phyloP scores from a whole-genome alignment of 2,888 invertebrate species.

The Gastrophysa polygoni region DNA sequence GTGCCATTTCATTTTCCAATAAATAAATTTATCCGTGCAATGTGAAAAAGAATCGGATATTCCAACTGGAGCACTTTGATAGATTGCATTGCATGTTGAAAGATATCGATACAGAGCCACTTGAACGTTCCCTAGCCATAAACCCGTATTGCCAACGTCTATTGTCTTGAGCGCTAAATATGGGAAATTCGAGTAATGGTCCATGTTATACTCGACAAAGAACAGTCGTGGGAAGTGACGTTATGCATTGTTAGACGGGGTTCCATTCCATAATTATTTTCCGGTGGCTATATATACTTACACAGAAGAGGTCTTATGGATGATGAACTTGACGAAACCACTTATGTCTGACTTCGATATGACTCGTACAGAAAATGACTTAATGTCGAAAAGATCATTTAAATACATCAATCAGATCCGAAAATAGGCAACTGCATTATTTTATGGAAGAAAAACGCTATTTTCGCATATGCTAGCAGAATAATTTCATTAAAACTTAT shows the following conservation, averaged over 20 bases:
- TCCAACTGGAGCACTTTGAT: no score
- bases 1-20: no score
- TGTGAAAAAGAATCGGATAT: no score
- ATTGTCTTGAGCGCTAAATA: slow-evolving; percentile 17
- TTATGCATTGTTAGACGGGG: slow-evolving; percentile 21
- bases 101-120: not conserved
- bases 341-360: not conserved
- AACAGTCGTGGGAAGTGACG: slow-evolving; percentile 34
- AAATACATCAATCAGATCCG: no score
- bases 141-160: not conserved
- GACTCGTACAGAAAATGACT: no score
- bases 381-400: no score
- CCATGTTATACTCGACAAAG: slow-evolving; percentile 17
- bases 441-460: no score
- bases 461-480: no score
- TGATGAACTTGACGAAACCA: not conserved
- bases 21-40: no score
- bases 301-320: not conserved
- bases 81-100: no score
- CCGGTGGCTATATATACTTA: not conserved
- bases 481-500: no score
- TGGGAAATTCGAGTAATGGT: slow-evolving; percentile 16
- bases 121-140: not conserved
- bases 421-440: no score
- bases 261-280: not conserved